These are phyloP conservation scores for Conus canariensis DNA, from an alignment of 2,888 invertebrate genomes.

Conservation along the genomic window DNA sequence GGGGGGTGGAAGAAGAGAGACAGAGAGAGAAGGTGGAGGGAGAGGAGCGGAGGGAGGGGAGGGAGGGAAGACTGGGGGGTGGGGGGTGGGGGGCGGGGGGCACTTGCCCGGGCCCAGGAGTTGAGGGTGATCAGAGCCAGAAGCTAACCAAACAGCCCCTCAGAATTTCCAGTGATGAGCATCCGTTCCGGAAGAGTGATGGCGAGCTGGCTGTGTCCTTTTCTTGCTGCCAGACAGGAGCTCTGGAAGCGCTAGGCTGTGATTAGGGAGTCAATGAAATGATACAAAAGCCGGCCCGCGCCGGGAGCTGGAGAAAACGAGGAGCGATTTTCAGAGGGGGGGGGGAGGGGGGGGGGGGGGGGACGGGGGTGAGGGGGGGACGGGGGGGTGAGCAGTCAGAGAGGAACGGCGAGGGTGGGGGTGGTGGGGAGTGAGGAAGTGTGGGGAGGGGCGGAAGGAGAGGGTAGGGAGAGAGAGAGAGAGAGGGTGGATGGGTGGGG, in stretches of 20 bases:
- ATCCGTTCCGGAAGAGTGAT: conserved; percentile 29
- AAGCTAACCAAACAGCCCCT: not conserved
- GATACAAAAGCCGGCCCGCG: not conserved
- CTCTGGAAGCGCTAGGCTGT: not conserved
- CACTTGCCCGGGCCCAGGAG: not conserved
- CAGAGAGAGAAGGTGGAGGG: no score
- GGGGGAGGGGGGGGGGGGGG: not conserved
- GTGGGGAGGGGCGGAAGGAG: not conserved
- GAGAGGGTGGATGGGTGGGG: not conserved
- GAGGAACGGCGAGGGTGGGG: not conserved
- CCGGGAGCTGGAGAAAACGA: not conserved
- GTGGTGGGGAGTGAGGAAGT: not conserved
- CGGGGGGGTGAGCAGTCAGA: not conserved
- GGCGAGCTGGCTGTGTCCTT: not conserved
- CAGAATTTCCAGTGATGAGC: conserved; percentile 7
- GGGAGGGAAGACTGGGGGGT: no score
- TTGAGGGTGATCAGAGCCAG: not conserved
- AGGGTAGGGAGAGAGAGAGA: not conserved
- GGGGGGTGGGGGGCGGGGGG: not conserved
- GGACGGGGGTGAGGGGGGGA: not conserved
- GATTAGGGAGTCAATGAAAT: not conserved
- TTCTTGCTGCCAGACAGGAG: not conserved
- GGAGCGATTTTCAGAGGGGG: not conserved
- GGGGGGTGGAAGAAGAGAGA: no score
- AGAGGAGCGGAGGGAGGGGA: no score